Conservation (phyloP, 1,140 invertebrate species). For the Aphaenogaster floridana region DNA sequence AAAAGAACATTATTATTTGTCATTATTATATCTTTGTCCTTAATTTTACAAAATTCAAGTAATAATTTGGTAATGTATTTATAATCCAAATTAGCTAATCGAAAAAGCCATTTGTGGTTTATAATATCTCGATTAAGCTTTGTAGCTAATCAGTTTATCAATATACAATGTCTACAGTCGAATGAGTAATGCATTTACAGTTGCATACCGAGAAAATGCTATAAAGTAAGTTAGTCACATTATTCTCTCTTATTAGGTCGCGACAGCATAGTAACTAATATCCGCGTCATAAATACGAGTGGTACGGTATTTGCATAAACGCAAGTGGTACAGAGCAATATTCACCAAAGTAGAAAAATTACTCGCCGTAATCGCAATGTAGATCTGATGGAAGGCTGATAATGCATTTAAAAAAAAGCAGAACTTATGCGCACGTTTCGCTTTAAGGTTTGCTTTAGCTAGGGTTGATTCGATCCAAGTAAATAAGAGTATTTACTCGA, state of each 20-base stretch:
- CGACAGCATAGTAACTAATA: conserved; percentile 8
- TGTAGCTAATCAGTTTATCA: background rate
- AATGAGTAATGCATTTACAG: background rate
- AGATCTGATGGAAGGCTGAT: conserved; percentile 21
- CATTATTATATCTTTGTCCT: background rate
- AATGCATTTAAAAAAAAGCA: background rate
- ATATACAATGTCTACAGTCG: background rate
- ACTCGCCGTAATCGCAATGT: background rate
- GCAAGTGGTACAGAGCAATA: background rate
- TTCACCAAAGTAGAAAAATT: background rate
- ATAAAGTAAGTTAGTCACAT: conserved; percentile 7
- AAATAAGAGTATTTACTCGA: too few species aligned
- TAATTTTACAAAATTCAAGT: background rate
- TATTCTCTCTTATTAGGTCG: background rate
- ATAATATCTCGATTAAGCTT: background rate
- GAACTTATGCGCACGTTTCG: conserved; percentile 9
- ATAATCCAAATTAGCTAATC: background rate
- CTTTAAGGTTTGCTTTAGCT: conserved; percentile 17
- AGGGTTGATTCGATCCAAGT: too few species aligned
- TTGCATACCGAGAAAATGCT: background rate
- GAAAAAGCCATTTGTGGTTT: background rate
- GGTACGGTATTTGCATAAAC: background rate
- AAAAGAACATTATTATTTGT: background rate
- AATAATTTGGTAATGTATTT: background rate
- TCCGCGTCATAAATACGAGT: background rate